Conservation (phyloP, 1,140 invertebrate species). For the Kradibia gibbosae region DNA sequence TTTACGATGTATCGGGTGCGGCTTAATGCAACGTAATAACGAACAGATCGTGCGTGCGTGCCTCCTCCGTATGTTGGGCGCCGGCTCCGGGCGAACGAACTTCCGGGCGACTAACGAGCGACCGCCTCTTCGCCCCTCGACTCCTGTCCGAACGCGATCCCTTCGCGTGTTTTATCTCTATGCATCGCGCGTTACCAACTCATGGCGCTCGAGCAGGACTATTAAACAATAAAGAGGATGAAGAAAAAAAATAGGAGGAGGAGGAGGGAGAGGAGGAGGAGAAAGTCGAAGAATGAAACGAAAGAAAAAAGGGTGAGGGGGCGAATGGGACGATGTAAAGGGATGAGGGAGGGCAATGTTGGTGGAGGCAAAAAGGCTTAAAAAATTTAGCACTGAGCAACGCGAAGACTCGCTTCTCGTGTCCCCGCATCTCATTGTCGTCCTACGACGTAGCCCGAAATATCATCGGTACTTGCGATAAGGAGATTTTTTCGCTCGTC, state of each 20-base stretch:
- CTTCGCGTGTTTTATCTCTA: constrained; percentile 30
- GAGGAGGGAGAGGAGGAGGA: not conserved
- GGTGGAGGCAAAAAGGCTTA: too few species aligned
- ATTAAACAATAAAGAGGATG: not conserved
- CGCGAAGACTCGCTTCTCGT: too few species aligned
- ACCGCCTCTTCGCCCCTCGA: not conserved
- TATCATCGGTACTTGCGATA: too few species aligned
- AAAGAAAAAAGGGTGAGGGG: too few species aligned
- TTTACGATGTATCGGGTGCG: not conserved
- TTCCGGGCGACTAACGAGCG: constrained; percentile 32
- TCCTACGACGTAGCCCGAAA: too few species aligned
- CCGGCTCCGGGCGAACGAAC: not conserved
- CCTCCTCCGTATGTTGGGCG: not conserved
- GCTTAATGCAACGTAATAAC: not conserved
- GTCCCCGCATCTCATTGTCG: too few species aligned
- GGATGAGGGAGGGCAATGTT: too few species aligned
- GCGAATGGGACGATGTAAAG: too few species aligned
- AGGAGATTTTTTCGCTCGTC: too few species aligned
- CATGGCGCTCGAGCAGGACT: not conserved
- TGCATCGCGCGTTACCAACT: constrained; percentile 7
- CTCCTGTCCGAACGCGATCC: too few species aligned
- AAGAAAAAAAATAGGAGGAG: not conserved
- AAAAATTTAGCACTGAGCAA: too few species aligned
- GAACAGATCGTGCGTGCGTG: not conserved
- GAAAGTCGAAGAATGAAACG: not conserved